phyloP scores from a whole-genome alignment of 2,888 invertebrate species.

The Cantharis flavilabris region DNA sequence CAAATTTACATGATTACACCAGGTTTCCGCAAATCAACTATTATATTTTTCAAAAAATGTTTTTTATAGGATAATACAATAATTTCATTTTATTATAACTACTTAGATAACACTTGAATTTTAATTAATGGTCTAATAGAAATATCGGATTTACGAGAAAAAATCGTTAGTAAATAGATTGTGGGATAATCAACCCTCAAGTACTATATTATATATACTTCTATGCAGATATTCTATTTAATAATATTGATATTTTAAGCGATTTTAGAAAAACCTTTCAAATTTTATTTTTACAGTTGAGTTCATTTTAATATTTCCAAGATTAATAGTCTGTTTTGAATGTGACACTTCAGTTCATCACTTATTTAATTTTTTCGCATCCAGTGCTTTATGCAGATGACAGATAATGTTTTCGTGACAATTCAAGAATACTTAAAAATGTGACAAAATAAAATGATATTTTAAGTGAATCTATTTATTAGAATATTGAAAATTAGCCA shows the following conservation, averaged over 20 bases:
- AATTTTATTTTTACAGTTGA: conserved; percentile 24
- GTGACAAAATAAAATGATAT: conserved; percentile 10
- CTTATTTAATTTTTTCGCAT: conserved; percentile 28
- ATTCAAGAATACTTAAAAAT: conserved; percentile 21
- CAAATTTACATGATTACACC: too few relatives aligned
- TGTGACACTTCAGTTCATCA: conserved; percentile 29
- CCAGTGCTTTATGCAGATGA: conserved; percentile 23
- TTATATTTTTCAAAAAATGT: too few relatives aligned
- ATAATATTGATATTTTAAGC: conserved; percentile 9
- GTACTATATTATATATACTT: neutral
- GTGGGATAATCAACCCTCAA: neutral
- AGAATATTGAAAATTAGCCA: neutral
- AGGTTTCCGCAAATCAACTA: too few relatives aligned
- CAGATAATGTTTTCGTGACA: conserved; percentile 25
- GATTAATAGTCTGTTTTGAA: conserved; percentile 30
- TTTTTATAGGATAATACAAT: too few relatives aligned
- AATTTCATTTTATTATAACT: too few relatives aligned
- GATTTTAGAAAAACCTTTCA: conserved; percentile 12
- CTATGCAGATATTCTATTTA: neutral
- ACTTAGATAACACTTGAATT: too few relatives aligned
- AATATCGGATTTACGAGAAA: too few relatives aligned
- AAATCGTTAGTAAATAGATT: neutral
- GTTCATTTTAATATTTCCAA: conserved; percentile 26
- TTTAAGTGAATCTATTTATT: conserved; percentile 1
- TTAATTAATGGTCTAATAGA: too few relatives aligned